These are phyloP conservation scores for Hycleus cichorii DNA, from an alignment of 1,140 invertebrate genomes.

Conservation along the genomic window DNA sequence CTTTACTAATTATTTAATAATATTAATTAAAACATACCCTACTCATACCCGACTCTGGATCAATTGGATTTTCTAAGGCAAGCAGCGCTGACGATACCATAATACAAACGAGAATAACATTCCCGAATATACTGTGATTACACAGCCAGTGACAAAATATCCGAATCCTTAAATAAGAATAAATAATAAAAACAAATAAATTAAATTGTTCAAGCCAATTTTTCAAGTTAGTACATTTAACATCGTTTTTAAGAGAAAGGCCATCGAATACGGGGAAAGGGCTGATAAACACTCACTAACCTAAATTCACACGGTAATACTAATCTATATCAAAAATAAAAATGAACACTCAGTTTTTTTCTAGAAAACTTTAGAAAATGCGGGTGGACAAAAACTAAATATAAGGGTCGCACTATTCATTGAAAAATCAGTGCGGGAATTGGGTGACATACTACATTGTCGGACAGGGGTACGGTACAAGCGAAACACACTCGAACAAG, in stretches of 20 bases:
- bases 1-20: not conserved
- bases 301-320: slow-evolving; percentile 1
- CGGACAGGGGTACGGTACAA: slow-evolving; percentile 24
- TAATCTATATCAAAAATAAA: not conserved
- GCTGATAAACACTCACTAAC: slow-evolving; percentile 6
- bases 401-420: slow-evolving; percentile 22
- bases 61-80: slow-evolving; percentile 94
- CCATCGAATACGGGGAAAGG: not conserved
- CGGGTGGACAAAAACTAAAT: slow-evolving; percentile 10
- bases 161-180: slow-evolving; percentile 66
- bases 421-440: slow-evolving; percentile 20
- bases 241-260: not conserved
- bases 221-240: not conserved
- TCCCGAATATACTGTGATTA: slow-evolving; percentile 93
- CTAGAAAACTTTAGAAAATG: not conserved
- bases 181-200: slow-evolving; percentile 1
- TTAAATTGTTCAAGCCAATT: not conserved
- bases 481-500: slow-evolving; percentile 30
- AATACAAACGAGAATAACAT: slow-evolving; percentile 95
- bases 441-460: slow-evolving; percentile 25
- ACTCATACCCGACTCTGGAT: slow-evolving; percentile 65
- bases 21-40: slow-evolving; percentile 42
- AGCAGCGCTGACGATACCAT: slow-evolving; percentile 97
- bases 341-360: too few relatives aligned
- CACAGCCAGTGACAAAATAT: slow-evolving; percentile 94